phyloP scores from a whole-genome alignment of 2,797 vertebrate species.

The Pseudopleuronectes americanus region DNA sequence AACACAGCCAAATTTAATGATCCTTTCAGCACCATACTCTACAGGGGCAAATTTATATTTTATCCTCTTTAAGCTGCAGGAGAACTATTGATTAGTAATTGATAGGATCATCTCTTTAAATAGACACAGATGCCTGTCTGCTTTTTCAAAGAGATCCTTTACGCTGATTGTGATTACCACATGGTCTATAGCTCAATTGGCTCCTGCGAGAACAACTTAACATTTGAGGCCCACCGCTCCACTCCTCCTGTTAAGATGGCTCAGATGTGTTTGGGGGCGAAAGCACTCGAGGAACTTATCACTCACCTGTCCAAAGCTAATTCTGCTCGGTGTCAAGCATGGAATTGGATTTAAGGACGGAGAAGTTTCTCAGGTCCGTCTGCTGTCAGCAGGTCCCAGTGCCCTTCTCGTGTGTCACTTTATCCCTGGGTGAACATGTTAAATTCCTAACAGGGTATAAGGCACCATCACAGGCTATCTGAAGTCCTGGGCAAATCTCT shows the following conservation, averaged over 20 bases:
- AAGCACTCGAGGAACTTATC: constrained; percentile 71
- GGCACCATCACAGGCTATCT: constrained; percentile 67
- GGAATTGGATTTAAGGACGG: constrained; percentile 80
- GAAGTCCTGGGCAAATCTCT: constrained; percentile 69
- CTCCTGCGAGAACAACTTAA: constrained; percentile 30
- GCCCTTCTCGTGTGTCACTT: constrained; percentile 82
- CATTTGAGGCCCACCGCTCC: constrained; percentile 5
- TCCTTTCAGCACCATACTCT: constrained; percentile 56
- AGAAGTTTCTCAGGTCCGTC: constrained; percentile 65
- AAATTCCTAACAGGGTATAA: constrained; percentile 65
- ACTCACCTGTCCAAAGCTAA: constrained; percentile 84
- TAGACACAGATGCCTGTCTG: constrained; percentile 49
- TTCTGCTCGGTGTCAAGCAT: constrained; percentile 79
- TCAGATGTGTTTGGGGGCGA: constrained; percentile 50
- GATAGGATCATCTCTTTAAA: constrained; percentile 71
- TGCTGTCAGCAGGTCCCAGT: constrained; percentile 77
- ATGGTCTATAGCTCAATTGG: constrained; percentile 52
- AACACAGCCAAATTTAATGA: constrained; percentile 56
- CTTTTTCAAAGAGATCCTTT: constrained; percentile 58
- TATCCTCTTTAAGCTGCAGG: constrained; percentile 66
- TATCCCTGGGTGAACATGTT: constrained; percentile 73
- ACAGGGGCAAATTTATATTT: constrained; percentile 71
- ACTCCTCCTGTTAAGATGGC: constrained; percentile 24
- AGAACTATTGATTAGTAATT: constrained; percentile 79
- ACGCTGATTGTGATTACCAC: constrained; percentile 63